Conservation (phyloP, 1,140 invertebrate species). For the Gyrodactylus salaris region DNA sequence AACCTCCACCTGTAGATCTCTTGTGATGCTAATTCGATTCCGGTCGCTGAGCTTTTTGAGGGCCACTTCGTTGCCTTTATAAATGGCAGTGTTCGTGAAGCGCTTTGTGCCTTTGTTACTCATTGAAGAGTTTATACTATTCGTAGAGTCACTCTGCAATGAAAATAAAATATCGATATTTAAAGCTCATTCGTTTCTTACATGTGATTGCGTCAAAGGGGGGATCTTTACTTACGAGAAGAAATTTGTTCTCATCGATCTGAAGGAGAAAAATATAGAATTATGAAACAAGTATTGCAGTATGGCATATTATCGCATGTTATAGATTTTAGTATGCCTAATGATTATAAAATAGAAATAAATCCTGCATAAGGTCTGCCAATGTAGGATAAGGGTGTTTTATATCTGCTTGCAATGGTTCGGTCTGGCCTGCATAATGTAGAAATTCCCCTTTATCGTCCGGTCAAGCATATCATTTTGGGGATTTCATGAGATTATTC, state of each 20-base stretch:
- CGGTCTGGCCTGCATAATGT: too few species aligned
- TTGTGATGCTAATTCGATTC: constrained; percentile 41
- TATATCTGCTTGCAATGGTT: too few species aligned
- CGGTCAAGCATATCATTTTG: too few species aligned
- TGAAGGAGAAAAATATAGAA: not conserved
- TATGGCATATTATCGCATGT: not conserved
- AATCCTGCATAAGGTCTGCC: too few species aligned
- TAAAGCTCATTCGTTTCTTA: not conserved
- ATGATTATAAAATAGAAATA: too few species aligned
- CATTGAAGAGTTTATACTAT: not conserved
- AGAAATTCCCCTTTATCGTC: too few species aligned
- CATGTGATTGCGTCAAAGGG: not conserved
- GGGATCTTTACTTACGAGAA: not conserved
- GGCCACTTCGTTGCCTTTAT: constrained; percentile 47
- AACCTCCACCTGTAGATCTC: constrained; percentile 46
- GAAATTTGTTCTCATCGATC: too few species aligned
- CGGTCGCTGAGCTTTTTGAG: constrained; percentile 38
- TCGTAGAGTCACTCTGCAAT: not conserved
- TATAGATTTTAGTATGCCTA: not conserved
- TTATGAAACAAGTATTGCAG: not conserved
- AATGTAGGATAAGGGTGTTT: too few species aligned
- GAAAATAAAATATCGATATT: not conserved
- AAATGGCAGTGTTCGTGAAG: constrained; percentile 48
- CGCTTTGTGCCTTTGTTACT: not conserved
- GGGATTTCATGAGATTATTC: too few species aligned